Conservation (phyloP, 2,113 vertebrate species). For the Recurvirostra avosetta region DNA sequence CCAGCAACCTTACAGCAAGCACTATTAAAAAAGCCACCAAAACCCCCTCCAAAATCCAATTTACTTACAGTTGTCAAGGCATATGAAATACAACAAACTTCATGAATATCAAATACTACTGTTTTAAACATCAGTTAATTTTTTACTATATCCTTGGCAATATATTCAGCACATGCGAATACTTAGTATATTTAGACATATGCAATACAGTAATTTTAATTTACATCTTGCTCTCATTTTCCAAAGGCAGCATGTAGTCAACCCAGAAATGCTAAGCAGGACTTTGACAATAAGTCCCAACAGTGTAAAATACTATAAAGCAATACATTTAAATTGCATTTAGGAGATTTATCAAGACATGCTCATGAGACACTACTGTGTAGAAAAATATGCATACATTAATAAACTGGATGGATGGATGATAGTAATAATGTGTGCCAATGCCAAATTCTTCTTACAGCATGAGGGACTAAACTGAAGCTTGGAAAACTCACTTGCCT, state of each 20-base stretch:
- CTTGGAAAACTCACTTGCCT: conserved; percentile 57
- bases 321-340: not conserved
- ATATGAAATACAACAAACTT: not conserved
- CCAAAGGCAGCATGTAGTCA: not conserved
- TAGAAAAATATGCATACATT: conserved; percentile 44
- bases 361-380: not conserved
- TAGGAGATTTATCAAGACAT: conserved; percentile 15
- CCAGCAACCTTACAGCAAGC: not conserved
- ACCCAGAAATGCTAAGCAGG: not conserved
- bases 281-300: not conserved
- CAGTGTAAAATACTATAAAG: not conserved
- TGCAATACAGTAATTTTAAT: not conserved
- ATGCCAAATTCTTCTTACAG: conserved; percentile 55
- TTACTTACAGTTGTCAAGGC: not conserved
- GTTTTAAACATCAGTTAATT: not conserved
- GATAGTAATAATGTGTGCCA: conserved; percentile 37
- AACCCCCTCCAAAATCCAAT: not conserved
- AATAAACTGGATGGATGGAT: conserved; percentile 51
- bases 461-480: conserved; percentile 45
- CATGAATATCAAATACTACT: not conserved
- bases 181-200: not conserved
- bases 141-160: not conserved
- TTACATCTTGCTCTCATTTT: not conserved
- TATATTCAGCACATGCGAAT: not conserved
- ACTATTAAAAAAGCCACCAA: not conserved